Evolutionary conservation across 2,888 invertebrate genomes (phyloP), one percentile per base, ranked within the genome.

Genomic region (Cryptocheilus praepositus): DNA sequence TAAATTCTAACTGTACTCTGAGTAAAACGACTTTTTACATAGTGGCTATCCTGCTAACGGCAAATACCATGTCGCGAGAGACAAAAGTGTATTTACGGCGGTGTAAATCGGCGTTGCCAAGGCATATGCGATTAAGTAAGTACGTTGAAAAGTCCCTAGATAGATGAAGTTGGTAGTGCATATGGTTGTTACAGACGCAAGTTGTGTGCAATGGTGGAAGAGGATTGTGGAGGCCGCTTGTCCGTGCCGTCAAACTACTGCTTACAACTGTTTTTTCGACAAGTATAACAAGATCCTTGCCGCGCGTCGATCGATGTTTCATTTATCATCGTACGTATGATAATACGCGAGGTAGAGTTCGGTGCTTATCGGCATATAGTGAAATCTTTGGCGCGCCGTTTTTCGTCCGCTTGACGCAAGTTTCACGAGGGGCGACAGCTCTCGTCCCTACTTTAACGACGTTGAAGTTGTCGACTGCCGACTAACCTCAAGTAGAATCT

Each of bases 131-230:
- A 46, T n/a, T 7, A 46, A 15, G 8, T 36, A 55, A 13, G 43
- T 62, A 8, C 18, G 5, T 18, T 58, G n/a, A 15, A 57, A 73
- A 74, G 51, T 68, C 43, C 62, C 66, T 19, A 75, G 45, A 53
- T 3, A 19, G 18, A 8, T 36, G 45, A 28, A 18, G 70, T 76
- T 78, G 79, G 71, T 60, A 76, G 44, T 19, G 46, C 56, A 53
- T 61, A 61, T 62, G 61, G 56, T 78, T 75, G 68, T 77, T 72
- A 73, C 72, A 74, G 79, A 79, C 77, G 76, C 77, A 79, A 79
- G 71, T 79, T 76, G 71, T 76, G 73, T 67, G 80, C 76, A 81
- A 83, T 80, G 82, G 77, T 78, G 77, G 80, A 82, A 64, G 72
- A 75, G 67, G 73, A 70, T 77, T 71, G 76, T 72, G 73, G 67